These are phyloP conservation scores for Trematocara stigmaticum DNA, from an alignment of 2,113 vertebrate genomes.

Conservation along the genomic window DNA sequence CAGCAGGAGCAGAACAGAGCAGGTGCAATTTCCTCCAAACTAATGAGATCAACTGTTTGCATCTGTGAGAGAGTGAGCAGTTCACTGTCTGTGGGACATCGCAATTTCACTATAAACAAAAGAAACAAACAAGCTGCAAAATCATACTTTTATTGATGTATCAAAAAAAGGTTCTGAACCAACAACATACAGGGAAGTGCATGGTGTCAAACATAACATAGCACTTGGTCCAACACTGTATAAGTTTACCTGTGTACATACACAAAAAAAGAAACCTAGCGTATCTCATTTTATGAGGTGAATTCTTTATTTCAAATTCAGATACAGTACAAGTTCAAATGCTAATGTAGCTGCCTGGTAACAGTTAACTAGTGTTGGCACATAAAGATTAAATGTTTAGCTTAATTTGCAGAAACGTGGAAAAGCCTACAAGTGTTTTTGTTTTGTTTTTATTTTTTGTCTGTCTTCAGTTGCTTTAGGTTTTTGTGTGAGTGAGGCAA, in stretches of 20 bases:
- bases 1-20: neutral
- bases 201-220: neutral
- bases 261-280: neutral
- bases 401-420: neutral
- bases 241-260: neutral
- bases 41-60: conserved; percentile 19
- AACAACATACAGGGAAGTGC: neutral
- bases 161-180: neutral
- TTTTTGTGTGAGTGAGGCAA: neutral
- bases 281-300: conserved; percentile 20
- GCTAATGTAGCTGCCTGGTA: conserved; percentile 29
- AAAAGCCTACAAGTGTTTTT: neutral
- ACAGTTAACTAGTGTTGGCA: neutral
- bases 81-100: neutral
- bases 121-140: neutral
- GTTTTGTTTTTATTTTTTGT: neutral
- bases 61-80: neutral
- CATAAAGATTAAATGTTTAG: neutral
- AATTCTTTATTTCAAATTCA: neutral
- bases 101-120: neutral
- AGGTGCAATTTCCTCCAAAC: conserved; percentile 12
- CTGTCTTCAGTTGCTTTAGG: neutral
- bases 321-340: neutral
- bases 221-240: neutral
- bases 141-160: conserved; percentile 15